Percentiles rank a stretch among this genome's conserved stretches.
phyloP scores from a whole-genome alignment of 2,797 vertebrate species.

The Fundulus diaphanus region DNA sequence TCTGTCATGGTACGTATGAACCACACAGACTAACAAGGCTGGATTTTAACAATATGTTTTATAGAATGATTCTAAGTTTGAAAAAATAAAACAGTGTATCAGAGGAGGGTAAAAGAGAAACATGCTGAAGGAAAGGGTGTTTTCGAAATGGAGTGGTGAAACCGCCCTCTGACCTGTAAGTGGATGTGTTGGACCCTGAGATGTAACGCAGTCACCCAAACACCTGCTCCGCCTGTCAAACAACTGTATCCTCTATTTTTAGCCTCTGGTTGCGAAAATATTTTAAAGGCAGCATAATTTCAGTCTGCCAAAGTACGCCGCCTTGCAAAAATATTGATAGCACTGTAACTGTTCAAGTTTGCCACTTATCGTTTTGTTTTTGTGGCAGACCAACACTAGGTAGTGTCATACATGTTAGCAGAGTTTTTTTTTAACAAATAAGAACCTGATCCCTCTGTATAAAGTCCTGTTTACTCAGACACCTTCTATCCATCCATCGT shows the following conservation, averaged over 20 bases:
- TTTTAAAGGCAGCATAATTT: conserved; percentile 3
- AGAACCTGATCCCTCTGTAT: no score
- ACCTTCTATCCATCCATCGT: no score
- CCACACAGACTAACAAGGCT: background rate
- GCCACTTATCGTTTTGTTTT: no score
- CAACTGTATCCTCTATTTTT: conserved; percentile 13
- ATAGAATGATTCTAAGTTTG: no score
- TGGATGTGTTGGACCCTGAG: conserved; percentile 26
- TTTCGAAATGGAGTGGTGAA: background rate
- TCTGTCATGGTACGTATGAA: conserved; percentile 87
- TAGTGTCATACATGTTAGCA: no score
- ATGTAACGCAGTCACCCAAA: conserved; percentile 43
- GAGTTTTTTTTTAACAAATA: no score
- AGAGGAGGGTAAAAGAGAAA: background rate
- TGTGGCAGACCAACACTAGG: no score
- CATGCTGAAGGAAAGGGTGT: background rate
- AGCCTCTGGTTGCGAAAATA: conserved; percentile 29
- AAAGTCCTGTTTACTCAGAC: background rate
- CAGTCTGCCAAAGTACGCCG: background rate
- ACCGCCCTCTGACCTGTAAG: conserved; percentile 16
- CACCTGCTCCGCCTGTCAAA: conserved; percentile 56
- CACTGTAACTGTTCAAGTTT: background rate
- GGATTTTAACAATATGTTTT: background rate
- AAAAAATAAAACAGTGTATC: background rate
- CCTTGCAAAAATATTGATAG: background rate